Base-by-base conservation (phyloP, 1,140 invertebrate species). In the Drosophila tropicalis region DNA sequence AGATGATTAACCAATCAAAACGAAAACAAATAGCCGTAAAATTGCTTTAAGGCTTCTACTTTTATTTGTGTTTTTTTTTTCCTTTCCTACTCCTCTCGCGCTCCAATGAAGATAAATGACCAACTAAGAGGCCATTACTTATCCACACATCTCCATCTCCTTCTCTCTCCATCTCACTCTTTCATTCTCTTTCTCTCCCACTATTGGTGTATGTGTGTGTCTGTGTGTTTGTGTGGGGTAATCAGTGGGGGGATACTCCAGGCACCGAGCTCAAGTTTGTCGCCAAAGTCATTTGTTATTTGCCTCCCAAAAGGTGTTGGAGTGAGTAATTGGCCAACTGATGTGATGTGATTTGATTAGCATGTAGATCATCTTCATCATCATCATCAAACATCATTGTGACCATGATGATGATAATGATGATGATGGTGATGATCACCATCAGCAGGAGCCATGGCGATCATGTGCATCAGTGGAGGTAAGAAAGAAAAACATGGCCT, bases 81-180 rank as follows among this genome's bases (percentile, higher is more conserved):
- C 17, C 17, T 47, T 9, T 47, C 12, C 17, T 22, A 51, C 17
- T 72, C 57, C 62, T 57, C 75, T 64, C 58, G 36, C 34, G 64
- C 75, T 71, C 75, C 83, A 91, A 91, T 91, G 78, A 91, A 91
- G 90, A 91, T 90, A 91, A 91, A 91, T 91, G 83, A 76, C 76
- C 83, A 77, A 62, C 76, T 79, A 71, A 76, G 71, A 80, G 81
- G 79, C 83, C 86, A 91, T 91, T 91, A 91, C 90, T 91, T 91
- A 89, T 84, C 82, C 77, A 67, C 77, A 86, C 67, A 51, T 90
- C 71, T 65, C 73, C 61, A 57, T 65, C 70, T 56, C 72, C 55
- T 29, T 65, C 60, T 47, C 36, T 12, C 36, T 47, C 41, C 36
- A 29, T 29, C 22, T 17, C 44, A 34, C 58, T 58, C 15, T n/a